phyloP scores from a whole-genome alignment of 1,140 invertebrate genomes.

The Lordiphosa clarofinis region DNA sequence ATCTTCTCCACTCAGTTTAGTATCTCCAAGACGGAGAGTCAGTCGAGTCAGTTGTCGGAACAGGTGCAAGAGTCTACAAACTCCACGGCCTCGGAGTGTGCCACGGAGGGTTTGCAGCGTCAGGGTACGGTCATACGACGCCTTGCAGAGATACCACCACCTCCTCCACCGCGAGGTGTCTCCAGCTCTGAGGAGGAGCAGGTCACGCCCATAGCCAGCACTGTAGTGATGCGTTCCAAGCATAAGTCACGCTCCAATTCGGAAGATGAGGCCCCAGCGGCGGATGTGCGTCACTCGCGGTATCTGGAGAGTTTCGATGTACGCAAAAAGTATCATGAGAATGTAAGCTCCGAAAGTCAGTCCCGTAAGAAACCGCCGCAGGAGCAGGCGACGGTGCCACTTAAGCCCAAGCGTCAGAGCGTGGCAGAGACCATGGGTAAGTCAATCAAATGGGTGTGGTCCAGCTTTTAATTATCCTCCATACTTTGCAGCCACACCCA shows the following conservation, averaged over 20 bases:
- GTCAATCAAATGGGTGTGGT: slow-evolving; percentile 2
- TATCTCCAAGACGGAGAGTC: slow-evolving; percentile 80
- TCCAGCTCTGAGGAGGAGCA: slow-evolving; percentile 58
- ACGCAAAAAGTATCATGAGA: slow-evolving; percentile 71
- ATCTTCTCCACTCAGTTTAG: slow-evolving; percentile 80
- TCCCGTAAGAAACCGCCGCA: slow-evolving; percentile 2
- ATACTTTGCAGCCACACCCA: slow-evolving; percentile 28
- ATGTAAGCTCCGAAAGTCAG: slow-evolving; percentile 25
- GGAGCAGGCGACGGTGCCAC: slow-evolving; percentile 26
- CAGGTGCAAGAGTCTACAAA: slow-evolving; percentile 56
- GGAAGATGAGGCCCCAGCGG: slow-evolving; percentile 57
- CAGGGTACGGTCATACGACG: slow-evolving; percentile 68
- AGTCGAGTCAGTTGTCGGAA: slow-evolving; percentile 80
- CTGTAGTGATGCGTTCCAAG: slow-evolving; percentile 49
- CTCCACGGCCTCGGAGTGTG: slow-evolving; percentile 35
- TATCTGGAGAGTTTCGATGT: slow-evolving; percentile 78
- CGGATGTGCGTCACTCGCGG: slow-evolving; percentile 64
- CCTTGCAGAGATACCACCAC: slow-evolving; percentile 3
- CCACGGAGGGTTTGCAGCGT: slow-evolving; percentile 52
- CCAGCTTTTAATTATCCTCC: background rate
- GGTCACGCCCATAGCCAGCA: slow-evolving; percentile 1
- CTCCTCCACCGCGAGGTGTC: slow-evolving; percentile 19
- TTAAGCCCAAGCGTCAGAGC: slow-evolving; percentile 70
- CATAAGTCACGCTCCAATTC: slow-evolving; percentile 68
- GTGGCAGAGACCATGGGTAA: slow-evolving; percentile 48